phyloP scores from a whole-genome alignment of 1,140 invertebrate genomes.

The Apocrypta bakeri region DNA sequence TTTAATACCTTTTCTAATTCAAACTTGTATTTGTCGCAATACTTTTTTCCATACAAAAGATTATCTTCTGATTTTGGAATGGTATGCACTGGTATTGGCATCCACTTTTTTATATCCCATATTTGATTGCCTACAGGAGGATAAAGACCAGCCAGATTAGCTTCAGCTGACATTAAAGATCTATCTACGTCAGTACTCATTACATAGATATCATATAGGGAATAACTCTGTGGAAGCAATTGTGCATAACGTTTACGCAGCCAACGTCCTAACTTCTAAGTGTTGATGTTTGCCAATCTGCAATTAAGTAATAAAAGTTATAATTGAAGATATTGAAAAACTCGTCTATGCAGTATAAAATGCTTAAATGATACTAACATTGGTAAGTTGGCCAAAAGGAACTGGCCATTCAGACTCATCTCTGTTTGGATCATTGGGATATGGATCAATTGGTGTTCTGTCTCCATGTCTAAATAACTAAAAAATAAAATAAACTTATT shows the following conservation, averaged over 20 bases:
- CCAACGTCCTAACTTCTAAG: conserved; percentile 85
- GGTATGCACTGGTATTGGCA: conserved; percentile 93
- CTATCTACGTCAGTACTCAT: conserved; percentile 90
- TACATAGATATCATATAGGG: conserved; percentile 79
- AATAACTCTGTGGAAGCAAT: conserved; percentile 76
- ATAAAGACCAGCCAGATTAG: conserved; percentile 88
- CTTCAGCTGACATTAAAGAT: conserved; percentile 91
- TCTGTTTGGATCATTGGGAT: conserved; percentile 86
- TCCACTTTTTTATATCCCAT: conserved; percentile 88
- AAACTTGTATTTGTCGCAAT: conserved; percentile 79
- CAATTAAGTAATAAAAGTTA: conserved; percentile 21
- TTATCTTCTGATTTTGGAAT: conserved; percentile 80
- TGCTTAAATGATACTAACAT: conserved; percentile 75
- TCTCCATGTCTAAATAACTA: conserved; percentile 88
- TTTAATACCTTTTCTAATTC: conserved; percentile 76
- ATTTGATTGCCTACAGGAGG: conserved; percentile 77
- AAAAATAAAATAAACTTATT: conserved; percentile 51
- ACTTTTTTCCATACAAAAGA: conserved; percentile 79
- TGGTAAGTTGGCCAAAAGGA: conserved; percentile 86
- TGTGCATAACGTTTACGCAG: conserved; percentile 81
- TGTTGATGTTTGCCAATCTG: conserved; percentile 87
- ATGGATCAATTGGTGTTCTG: conserved; percentile 83
- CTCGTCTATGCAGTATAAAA: conserved; percentile 26
- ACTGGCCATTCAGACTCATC: conserved; percentile 82
- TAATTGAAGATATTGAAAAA: conserved; percentile 1